Evolutionary conservation across 1,140 invertebrate genomes (phyloP).

Genomic region (Ceratina japonica): DNA sequence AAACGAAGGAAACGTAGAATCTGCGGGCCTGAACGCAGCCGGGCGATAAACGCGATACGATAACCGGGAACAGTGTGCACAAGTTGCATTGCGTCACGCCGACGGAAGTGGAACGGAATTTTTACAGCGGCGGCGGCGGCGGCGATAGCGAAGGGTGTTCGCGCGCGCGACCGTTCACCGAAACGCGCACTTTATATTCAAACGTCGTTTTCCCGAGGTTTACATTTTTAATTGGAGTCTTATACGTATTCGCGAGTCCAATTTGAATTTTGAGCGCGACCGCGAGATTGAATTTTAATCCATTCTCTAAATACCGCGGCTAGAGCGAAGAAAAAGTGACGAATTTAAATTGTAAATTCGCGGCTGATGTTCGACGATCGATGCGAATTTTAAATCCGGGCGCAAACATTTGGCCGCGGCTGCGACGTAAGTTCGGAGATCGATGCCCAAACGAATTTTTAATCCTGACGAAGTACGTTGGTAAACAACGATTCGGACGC

Average conservation of each 20-base stretch:
- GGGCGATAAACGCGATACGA: slow-evolving; percentile 6
- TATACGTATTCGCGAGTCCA: background rate
- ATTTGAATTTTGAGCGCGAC: background rate
- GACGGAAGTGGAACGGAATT: slow-evolving; percentile 4
- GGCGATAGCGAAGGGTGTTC: background rate
- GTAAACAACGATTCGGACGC: background rate
- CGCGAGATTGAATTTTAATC: too few species aligned
- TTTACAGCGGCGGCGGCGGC: background rate
- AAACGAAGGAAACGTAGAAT: too few species aligned
- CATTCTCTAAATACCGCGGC: too few species aligned
- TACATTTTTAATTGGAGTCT: too few species aligned
- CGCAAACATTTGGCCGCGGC: too few species aligned
- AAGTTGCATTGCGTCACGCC: background rate
- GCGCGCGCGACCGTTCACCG: too few species aligned
- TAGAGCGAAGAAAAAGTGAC: too few species aligned
- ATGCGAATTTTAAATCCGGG: too few species aligned
- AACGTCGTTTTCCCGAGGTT: background rate
- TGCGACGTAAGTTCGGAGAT: too few species aligned
- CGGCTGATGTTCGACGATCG: too few species aligned
- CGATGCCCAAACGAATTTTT: background rate
- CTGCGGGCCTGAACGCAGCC: too few species aligned
- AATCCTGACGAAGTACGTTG: background rate
- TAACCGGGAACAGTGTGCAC: slow-evolving; percentile 11
- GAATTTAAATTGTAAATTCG: too few species aligned
- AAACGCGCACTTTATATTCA: background rate